Conservation (phyloP, 2,888 invertebrate species). For the Sipunculus nudus region DNA sequence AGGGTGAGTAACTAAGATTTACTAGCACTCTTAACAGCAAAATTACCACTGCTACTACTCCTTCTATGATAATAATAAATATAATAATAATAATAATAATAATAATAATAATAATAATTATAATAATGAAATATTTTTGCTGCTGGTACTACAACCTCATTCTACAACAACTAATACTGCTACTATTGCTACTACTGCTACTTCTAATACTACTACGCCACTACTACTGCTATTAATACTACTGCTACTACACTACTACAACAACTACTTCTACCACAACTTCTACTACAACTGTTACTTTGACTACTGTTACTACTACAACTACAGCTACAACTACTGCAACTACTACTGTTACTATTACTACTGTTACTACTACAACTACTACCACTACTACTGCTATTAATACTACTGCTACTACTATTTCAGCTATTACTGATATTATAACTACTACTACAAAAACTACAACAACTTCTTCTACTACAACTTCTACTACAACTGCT, state of each 20-base stretch:
- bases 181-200: constrained; percentile 2
- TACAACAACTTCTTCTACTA: constrained; percentile 4
- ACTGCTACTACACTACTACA: not conserved
- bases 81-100: not conserved
- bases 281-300: constrained; percentile 2
- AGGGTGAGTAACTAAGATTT: too few species aligned
- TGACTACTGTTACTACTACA: constrained; percentile 6
- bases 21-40: not conserved
- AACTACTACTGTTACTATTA: not conserved
- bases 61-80: not conserved
- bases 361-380: not conserved
- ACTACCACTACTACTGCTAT: constrained; percentile 3
- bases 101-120: not conserved
- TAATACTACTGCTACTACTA: constrained; percentile 2
- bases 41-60: not conserved
- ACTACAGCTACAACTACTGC: constrained; percentile 8
- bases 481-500: constrained; percentile 11
- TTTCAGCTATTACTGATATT: not conserved
- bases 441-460: constrained; percentile 5
- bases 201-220: not conserved
- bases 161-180: constrained; percentile 1
- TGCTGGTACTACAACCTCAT: not conserved
- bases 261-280: constrained; percentile 8
- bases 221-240: not conserved
- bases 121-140: not conserved